Evolutionary conservation across 2,113 vertebrate genomes (phyloP).

Genomic region (Anguilla japonica): DNA sequence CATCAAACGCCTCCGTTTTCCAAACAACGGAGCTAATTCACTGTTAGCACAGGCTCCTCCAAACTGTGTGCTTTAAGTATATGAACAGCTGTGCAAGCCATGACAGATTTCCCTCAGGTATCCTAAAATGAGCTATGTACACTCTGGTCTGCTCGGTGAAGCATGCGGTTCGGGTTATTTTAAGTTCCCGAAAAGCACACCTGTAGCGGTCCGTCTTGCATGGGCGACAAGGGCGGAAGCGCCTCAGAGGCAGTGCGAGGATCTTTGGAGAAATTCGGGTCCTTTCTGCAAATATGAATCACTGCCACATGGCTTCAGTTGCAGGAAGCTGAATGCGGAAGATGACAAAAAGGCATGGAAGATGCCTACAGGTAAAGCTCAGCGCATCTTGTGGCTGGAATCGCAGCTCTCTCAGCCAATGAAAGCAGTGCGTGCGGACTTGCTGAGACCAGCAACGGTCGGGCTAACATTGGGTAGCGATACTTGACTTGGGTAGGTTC

Average conservation of each 20-base stretch:
- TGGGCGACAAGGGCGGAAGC: not conserved
- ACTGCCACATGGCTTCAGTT: too few species aligned
- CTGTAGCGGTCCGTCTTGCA: not conserved
- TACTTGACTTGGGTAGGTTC: too few species aligned
- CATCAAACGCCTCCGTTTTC: slow-evolving; percentile 14
- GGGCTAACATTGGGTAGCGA: too few species aligned
- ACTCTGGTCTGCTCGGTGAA: not conserved
- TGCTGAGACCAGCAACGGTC: too few species aligned
- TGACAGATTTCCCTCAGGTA: slow-evolving; percentile 10
- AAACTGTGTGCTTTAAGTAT: slow-evolving; percentile 20
- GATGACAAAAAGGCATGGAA: not conserved
- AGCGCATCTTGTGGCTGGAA: not conserved
- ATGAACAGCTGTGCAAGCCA: slow-evolving; percentile 28
- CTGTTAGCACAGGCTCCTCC: slow-evolving; percentile 9
- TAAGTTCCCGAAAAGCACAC: not conserved
- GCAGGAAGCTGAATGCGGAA: not conserved
- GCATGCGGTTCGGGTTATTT: not conserved
- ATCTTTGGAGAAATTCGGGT: not conserved
- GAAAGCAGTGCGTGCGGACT: too few species aligned
- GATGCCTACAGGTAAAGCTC: not conserved
- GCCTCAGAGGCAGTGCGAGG: not conserved
- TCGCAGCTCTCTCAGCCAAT: not conserved
- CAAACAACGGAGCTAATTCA: slow-evolving; percentile 17
- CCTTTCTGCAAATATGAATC: not conserved
- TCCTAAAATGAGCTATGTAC: slow-evolving; percentile 16